Percentiles rank a stretch among this genome's conserved stretches.
Conservation (phyloP, 1,140 invertebrate species). For the Coenobita brevimanus region DNA sequence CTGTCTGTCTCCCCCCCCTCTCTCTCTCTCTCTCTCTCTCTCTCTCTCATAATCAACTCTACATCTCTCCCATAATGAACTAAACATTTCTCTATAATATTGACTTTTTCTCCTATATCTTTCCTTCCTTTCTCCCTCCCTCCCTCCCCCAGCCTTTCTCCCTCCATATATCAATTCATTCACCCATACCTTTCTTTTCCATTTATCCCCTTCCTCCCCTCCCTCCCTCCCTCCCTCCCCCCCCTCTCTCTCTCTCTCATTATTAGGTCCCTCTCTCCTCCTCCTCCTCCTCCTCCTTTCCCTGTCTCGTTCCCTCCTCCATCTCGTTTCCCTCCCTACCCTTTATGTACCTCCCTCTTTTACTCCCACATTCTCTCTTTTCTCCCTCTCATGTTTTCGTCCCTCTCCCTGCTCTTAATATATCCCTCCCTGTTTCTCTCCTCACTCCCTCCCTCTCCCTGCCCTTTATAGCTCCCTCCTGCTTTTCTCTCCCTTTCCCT, state of each 20-base stretch:
- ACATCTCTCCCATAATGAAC: too few species aligned
- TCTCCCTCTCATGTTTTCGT: neutral
- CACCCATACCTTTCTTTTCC: neutral
- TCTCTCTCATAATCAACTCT: too few species aligned
- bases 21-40: too few species aligned
- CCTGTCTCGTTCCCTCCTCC: neutral
- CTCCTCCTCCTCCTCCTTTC: conserved; percentile 1
- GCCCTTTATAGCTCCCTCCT: neutral
- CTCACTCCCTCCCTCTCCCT: neutral
- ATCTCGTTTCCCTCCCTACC: neutral
- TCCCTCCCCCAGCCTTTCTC: neutral
- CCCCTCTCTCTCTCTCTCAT: neutral
- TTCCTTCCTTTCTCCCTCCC: neutral
- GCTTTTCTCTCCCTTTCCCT: neutral
- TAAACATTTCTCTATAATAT: too few species aligned
- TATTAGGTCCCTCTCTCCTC: neutral
- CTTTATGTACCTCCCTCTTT: neutral
- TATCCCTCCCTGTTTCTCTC: neutral
- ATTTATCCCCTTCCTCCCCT: neutral
- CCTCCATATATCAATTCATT: neutral
- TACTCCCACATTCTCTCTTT: neutral
- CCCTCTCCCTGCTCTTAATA: neutral
- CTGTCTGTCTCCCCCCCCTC: too few species aligned
- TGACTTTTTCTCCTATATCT: too few species aligned
- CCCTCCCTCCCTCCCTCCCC: neutral